Conservation (phyloP, 2,113 vertebrate species). For the Xiphophorus couchianus region DNA sequence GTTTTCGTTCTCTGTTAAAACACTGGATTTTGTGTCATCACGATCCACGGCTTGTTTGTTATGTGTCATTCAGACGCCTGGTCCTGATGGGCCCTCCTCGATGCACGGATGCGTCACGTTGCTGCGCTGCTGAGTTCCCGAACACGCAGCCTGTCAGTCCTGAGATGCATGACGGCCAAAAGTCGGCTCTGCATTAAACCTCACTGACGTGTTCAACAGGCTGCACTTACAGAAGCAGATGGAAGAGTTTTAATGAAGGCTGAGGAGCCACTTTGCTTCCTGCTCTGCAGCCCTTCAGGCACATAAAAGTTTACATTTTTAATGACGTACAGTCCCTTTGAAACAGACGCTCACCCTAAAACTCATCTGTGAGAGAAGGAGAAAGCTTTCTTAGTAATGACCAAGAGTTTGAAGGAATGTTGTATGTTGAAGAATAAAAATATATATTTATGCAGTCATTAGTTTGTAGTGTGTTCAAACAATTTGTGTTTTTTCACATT, state of each 20-base stretch:
- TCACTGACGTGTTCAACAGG: constrained; percentile 22
- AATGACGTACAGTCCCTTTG: constrained; percentile 21
- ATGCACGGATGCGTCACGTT: neutral
- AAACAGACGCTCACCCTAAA: constrained; percentile 42
- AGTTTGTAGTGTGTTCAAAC: neutral
- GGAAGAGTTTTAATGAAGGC: constrained; percentile 31
- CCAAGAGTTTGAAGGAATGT: constrained; percentile 29
- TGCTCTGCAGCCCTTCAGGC: constrained; percentile 31
- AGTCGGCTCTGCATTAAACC: constrained; percentile 12
- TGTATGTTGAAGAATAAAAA: neutral
- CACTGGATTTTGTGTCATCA: neutral
- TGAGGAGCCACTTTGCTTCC: constrained; percentile 41
- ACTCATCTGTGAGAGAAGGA: constrained; percentile 15
- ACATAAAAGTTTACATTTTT: constrained; percentile 5
- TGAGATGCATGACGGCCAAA: constrained; percentile 17
- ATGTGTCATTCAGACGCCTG: constrained; percentile 11
- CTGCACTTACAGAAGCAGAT: constrained; percentile 37
- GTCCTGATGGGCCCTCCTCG: neutral
- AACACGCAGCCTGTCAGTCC: neutral
- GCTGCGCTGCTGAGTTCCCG: neutral
- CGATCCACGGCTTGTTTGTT: neutral
- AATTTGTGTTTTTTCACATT: neutral
- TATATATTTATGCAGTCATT: constrained; percentile 1
- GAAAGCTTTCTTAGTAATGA: constrained; percentile 32
- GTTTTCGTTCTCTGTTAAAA: neutral